Percentiles rank a stretch among this genome's conserved stretches.
phyloP scores from a whole-genome alignment of 2,113 vertebrate species.

The Ophiodon elongatus region DNA sequence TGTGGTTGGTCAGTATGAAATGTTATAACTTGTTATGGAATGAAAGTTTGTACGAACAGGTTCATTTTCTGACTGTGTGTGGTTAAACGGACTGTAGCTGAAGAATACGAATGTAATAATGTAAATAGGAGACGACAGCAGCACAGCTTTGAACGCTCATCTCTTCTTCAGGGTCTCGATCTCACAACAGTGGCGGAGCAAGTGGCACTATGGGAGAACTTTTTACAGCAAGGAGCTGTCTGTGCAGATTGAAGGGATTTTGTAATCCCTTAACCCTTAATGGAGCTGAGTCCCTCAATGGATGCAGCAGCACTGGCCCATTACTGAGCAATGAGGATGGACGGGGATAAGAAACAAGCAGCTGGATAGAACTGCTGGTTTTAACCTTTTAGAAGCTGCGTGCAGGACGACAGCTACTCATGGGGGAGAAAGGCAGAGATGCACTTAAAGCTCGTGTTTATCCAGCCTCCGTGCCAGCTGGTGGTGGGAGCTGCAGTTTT shows the following conservation, averaged over 20 bases:
- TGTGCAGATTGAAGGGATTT: constrained; percentile 39
- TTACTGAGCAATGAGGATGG: constrained; percentile 52
- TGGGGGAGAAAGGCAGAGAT: constrained; percentile 50
- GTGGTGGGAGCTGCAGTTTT: background rate
- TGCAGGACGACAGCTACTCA: constrained; percentile 44
- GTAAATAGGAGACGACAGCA: constrained; percentile 60
- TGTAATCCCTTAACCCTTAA: constrained; percentile 43
- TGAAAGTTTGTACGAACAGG: constrained; percentile 33
- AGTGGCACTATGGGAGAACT: constrained; percentile 9
- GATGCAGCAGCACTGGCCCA: constrained; percentile 26
- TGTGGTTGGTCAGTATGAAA: constrained; percentile 51
- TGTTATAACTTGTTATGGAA: constrained; percentile 16
- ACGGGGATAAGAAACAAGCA: constrained; percentile 47
- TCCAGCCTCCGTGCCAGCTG: constrained; percentile 34
- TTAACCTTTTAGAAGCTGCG: constrained; percentile 55
- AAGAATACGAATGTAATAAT: constrained; percentile 74
- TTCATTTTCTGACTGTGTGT: constrained; percentile 42
- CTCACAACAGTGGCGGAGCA: constrained; percentile 48
- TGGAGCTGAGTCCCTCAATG: constrained; percentile 12
- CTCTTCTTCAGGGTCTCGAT: constrained; percentile 72
- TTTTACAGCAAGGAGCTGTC: constrained; percentile 8
- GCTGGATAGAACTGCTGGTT: constrained; percentile 37
- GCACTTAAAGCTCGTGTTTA: constrained; percentile 62
- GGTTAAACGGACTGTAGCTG: constrained; percentile 40
- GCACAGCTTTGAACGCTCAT: constrained; percentile 45